Conservation (phyloP, 1,140 invertebrate species). For the Cydia fagiglandana region DNA sequence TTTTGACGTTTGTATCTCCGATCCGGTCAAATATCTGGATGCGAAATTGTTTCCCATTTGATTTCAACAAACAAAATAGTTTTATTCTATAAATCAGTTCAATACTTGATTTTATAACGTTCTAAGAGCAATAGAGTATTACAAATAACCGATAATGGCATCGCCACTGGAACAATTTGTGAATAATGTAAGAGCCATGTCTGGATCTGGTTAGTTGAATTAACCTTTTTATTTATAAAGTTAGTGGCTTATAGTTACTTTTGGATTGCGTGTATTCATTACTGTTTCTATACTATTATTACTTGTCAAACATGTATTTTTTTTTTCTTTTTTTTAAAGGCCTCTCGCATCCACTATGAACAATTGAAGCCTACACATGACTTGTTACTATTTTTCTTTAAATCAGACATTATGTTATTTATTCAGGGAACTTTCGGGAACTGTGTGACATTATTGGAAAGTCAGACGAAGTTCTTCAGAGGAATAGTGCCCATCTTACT, state of each 20-base stretch:
- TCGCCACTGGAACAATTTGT: conserved; percentile 74
- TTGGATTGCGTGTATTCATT: neutral
- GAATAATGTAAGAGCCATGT: conserved; percentile 71
- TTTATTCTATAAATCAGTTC: neutral
- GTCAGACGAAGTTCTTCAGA: conserved; percentile 87
- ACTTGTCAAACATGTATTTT: too few relatives aligned
- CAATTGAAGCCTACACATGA: neutral
- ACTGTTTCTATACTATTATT: neutral
- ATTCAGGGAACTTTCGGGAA: conserved; percentile 89
- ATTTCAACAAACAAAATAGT: neutral
- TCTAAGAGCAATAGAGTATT: neutral
- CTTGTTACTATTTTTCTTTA: too few relatives aligned
- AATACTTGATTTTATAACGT: too few relatives aligned
- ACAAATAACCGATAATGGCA: conserved; percentile 53
- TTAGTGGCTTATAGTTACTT: neutral
- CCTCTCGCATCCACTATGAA: neutral
- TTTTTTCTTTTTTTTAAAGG: too few relatives aligned
- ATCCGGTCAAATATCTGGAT: neutral
- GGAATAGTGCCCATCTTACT: conserved; percentile 91
- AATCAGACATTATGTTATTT: neutral
- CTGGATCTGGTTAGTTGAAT: conserved; percentile 59
- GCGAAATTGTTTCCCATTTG: neutral
- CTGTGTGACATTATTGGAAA: conserved; percentile 89
- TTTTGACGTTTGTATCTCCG: too few relatives aligned
- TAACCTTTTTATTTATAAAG: conserved; percentile 27